A percentile compares a stretch with the other conserved stretches of the same genome.
These are phyloP conservation scores for Dolichoris vasculosae DNA, from an alignment of 1,140 invertebrate genomes.

Conservation along the genomic window DNA sequence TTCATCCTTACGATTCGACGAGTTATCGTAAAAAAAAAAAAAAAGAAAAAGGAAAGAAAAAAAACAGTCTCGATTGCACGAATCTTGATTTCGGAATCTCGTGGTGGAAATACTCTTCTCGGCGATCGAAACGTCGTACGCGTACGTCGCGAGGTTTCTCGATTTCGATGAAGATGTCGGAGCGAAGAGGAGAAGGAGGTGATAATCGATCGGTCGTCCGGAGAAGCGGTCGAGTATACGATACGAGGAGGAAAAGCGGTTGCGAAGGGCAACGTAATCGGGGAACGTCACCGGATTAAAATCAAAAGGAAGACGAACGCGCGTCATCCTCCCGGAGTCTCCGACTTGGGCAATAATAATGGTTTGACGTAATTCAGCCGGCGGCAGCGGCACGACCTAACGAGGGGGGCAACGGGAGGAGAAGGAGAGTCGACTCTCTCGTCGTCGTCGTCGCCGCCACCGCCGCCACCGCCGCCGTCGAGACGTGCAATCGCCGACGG, in stretches of 20 bases:
- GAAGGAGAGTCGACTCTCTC: conserved; percentile 37
- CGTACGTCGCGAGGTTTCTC: too few species aligned
- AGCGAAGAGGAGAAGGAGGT: background rate
- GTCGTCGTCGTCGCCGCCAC: background rate
- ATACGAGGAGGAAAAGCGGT: background rate
- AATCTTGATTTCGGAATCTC: background rate
- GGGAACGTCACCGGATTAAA: background rate
- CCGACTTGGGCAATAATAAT: conserved; percentile 18
- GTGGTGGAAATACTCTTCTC: background rate
- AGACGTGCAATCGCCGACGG: conserved; percentile 53
- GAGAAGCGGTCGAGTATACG: background rate
- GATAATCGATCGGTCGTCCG: background rate
- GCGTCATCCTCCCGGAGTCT: background rate
- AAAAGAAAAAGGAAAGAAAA: too few species aligned
- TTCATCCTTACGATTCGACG: background rate
- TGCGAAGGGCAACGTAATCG: background rate
- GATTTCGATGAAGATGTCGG: background rate
- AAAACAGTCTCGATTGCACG: too few species aligned
- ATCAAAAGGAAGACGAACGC: background rate
- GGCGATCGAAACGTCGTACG: too few species aligned
- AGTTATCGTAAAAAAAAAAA: background rate
- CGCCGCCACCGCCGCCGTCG: background rate
- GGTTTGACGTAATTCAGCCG: conserved; percentile 7
- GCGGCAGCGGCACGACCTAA: conserved; percentile 44
- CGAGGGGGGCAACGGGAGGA: conserved; percentile 23